A percentile compares a stretch with the other conserved stretches of the same genome.
Conservation (phyloP, 2,797 vertebrate genomes). For the Melopsittacus undulatus region DNA sequence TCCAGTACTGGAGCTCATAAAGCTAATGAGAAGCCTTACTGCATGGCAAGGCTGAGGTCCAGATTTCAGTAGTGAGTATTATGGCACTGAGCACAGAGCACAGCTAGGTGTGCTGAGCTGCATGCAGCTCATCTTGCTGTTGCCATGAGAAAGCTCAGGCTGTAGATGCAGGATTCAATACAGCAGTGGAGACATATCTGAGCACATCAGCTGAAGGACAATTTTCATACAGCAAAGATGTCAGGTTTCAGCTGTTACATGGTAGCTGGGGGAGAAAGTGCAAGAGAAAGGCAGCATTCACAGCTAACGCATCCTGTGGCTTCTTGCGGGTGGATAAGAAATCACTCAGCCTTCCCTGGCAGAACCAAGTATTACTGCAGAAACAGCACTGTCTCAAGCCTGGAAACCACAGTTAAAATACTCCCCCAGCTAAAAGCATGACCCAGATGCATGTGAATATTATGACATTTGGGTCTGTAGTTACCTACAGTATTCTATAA, state of each 20-base stretch:
- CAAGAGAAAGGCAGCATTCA: background rate
- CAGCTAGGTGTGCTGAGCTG: background rate
- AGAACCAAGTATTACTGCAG: background rate
- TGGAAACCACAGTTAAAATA: background rate
- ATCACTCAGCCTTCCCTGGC: background rate
- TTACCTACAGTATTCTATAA: background rate
- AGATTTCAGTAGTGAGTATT: fast-evolving
- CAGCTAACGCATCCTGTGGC: background rate
- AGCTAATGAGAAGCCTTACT: background rate
- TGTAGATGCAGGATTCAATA: background rate
- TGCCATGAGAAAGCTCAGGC: background rate
- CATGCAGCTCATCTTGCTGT: background rate
- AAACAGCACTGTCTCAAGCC: background rate
- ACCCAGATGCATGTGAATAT: background rate
- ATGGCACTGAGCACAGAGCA: background rate
- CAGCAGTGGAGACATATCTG: background rate
- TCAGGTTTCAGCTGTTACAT: background rate
- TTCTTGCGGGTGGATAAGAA: background rate
- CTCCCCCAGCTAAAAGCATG: background rate
- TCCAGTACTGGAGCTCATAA: background rate
- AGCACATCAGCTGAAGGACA: background rate
- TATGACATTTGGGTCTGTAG: background rate
- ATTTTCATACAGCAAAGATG: background rate
- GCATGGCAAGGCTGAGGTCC: background rate
- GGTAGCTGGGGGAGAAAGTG: background rate